Base-by-base conservation (phyloP, 1,140 invertebrate species). In the Rhagoletis pomonella region DNA sequence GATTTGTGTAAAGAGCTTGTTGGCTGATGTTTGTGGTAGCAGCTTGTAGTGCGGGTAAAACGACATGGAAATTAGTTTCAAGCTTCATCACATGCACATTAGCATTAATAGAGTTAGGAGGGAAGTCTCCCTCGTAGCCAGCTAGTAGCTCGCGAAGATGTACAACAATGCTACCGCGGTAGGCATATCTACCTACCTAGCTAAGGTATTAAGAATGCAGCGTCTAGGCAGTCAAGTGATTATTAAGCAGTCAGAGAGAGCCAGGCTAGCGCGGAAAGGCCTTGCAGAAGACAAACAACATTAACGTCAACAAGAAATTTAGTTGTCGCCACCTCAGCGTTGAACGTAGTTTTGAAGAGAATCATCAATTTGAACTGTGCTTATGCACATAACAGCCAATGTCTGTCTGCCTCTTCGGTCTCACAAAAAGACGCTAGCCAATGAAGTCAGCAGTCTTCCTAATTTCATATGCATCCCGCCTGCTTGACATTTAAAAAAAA, bases 41-140 rank as follows among this genome's bases (percentile, higher is more conserved):
- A 19, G 50, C 6, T 29, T 29, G 73, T 58, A 19, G 17, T 50
- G 14, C 2, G 0, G n/a, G 42, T 47, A 47, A 17, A 3, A 47
- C 69, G 47, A 81, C 73, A 81, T 55, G 64, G 44, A 73, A 73
- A 73, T 73, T 73, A 73, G 12, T 47, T 73, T 73, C 67, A 44
- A 73, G 67, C 67, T 73, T 73, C 67, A 73, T 73, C 44, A 47
- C 67, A 73, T 73, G 73, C 73, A 50, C 73, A 81, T 81, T 58
- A 81, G 73, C 73, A 58, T 81, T 81, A 81, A 81, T 81, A 44
- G 73, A 29, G 47, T 19, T n/a, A 19, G 55, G 50, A 62, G 9
- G 60, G 19, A 14, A 81, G 73, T 10, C 44, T 55, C 9, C 7
- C 10, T 6, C 5, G 73, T 81, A 81, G 47, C 44, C 5, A 1